phyloP scores from a whole-genome alignment of 2,888 invertebrate species.

The Hesperia comma region DNA sequence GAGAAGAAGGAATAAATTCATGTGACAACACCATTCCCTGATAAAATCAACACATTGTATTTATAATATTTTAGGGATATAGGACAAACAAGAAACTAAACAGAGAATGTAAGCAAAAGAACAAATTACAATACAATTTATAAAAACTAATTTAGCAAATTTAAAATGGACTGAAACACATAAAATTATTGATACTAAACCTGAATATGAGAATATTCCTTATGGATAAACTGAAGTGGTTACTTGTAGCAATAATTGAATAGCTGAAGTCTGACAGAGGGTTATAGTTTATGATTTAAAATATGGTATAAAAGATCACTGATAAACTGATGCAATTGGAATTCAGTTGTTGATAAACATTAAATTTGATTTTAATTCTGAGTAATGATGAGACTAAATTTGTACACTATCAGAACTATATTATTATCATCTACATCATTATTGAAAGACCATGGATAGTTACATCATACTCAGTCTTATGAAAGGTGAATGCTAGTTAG shows the following conservation, averaged over 20 bases:
- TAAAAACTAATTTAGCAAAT: conserved; percentile 11
- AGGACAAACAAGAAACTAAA: conserved; percentile 32
- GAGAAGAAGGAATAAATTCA: conserved; percentile 9
- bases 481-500: conserved; percentile 18
- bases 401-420: conserved; percentile 7
- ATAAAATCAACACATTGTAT: conserved; percentile 36
- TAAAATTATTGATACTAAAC: background rate
- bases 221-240: conserved; percentile 13
- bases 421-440: conserved; percentile 8
- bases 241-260: conserved; percentile 14
- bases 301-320: conserved; percentile 18
- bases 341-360: conserved; percentile 1
- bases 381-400: conserved; percentile 25
- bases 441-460: conserved; percentile 22
- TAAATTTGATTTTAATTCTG: conserved; percentile 14
- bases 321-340: conserved; percentile 19
- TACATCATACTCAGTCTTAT: conserved; percentile 23
- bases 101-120: conserved; percentile 21
- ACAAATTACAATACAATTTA: conserved; percentile 13
- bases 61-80: conserved; percentile 38
- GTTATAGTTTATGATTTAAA: conserved; percentile 11
- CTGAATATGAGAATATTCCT: conserved; percentile 12
- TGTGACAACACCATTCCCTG: conserved; percentile 28
- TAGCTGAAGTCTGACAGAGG: conserved; percentile 1
- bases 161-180: conserved; percentile 11